A percentile compares a stretch with the other conserved stretches of the same genome.
These are phyloP conservation scores for Brachionichthys hirsutus DNA, from an alignment of 2,113 vertebrate genomes.

Conservation along the genomic window DNA sequence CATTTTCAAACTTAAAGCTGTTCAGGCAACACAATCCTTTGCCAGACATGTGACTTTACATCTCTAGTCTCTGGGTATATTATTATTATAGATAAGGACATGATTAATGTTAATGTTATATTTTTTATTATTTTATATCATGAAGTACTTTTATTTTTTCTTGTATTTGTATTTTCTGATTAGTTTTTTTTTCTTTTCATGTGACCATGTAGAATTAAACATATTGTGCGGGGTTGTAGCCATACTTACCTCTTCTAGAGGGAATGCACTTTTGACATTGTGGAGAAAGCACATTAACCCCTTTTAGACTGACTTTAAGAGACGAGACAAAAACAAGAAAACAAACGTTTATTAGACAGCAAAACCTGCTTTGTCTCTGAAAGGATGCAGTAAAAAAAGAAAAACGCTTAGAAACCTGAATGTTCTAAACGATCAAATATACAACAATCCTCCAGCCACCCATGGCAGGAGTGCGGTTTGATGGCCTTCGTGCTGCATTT, in stretches of 20 bases:
- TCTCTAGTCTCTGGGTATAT: neutral
- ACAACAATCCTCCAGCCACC: conserved; percentile 2
- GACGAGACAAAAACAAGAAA: neutral
- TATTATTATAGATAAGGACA: neutral
- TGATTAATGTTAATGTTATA: neutral
- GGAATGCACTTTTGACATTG: neutral
- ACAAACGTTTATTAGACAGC: neutral
- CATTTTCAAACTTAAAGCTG: neutral
- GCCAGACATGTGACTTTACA: neutral
- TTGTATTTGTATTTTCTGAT: neutral
- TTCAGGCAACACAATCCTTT: neutral
- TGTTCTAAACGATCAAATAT: conserved; percentile 8
- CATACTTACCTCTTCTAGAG: neutral
- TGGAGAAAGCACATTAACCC: neutral
- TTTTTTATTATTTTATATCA: neutral
- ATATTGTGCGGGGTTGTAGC: neutral
- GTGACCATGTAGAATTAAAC: neutral
- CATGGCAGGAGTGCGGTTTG: neutral
- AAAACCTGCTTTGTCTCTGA: neutral
- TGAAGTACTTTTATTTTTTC: conserved; percentile 9
- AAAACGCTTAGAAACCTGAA: no score
- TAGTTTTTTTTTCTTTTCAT: neutral
- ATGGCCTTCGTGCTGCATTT: conserved; percentile 21
- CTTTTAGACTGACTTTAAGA: conserved; percentile 2
- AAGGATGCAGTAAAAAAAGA: neutral